Base-by-base conservation (phyloP, 2,888 invertebrate genomes). In the Eurytoma californica region DNA sequence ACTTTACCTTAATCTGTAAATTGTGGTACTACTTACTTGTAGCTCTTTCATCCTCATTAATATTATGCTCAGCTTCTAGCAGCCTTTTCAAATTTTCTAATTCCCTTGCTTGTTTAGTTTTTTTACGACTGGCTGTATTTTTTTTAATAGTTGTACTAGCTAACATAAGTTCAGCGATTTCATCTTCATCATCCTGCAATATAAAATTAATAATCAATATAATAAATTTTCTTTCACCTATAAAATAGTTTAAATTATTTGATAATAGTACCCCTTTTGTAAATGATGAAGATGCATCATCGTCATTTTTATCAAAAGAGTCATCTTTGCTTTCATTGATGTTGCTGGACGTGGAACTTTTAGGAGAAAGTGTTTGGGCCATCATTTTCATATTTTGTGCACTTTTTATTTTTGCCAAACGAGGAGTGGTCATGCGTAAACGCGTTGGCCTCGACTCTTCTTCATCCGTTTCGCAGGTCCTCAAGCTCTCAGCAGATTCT, bases 131-230 rank as follows among this genome's bases (percentile, higher is more conserved):
- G 14, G 86, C 72, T 18, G 84, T 86, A 82, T 86, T 88, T 82
- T 87, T 90, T 84, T 91, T 92, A 57, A 92, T 90, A 24, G 91
- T 92, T 0, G 91, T 91, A 85, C 92, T 92, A 16, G 93, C 93
- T 68, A 91, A 88, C 92, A 93, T 92, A 72, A 93, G 87, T 65
- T 92, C 92, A 78, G 92, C 92, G 70, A 93, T 91, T 86, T 93
- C 93, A 74, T 92, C 92, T 83, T 92, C 91, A 85, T 93, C 93
- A 84, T 93, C 93, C 91, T 92, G 58, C 20, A 82, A 82, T 18
- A 20, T 24, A 58, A 58, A 69, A 39, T 39, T 24, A 58, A n/a
- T 53, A 53, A 3, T 53, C 53, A 53, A 72, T 74, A 63, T 60
- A 72, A 66, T 69, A 57, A 16, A 9, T 39, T 39, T 39, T 39